Evolutionary conservation across 2,797 vertebrate genomes (phyloP).

Genomic region (Delichon dasypus): DNA sequence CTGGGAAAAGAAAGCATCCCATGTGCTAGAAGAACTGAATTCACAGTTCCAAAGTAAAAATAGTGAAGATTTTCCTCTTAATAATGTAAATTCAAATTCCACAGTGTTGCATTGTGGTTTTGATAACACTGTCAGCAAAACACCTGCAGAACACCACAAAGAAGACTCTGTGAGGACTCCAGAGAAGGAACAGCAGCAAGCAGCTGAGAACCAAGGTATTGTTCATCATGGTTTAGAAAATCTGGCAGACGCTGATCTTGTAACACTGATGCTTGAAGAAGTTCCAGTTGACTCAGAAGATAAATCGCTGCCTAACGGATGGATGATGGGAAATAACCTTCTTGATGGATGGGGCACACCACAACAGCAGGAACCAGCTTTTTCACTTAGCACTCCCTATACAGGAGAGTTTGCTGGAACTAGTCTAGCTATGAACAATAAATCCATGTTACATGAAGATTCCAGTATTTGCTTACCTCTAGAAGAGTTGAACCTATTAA

Average conservation of each 20-base stretch:
- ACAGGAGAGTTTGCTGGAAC: not conserved
- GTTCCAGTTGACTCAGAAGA: slow-evolving; percentile 47
- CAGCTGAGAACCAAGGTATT: not conserved
- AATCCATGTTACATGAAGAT: not conserved
- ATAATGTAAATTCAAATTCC: not conserved
- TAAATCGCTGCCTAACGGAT: not conserved
- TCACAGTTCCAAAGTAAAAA: not conserved
- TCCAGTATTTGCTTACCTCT: not conserved
- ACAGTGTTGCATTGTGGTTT: not conserved
- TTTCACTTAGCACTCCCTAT: not conserved
- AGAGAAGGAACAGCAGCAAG: not conserved
- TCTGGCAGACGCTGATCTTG: slow-evolving; percentile 71
- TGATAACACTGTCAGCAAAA: not conserved
- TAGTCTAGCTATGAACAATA: not conserved
- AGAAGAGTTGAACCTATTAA: not conserved
- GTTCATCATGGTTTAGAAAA: slow-evolving; percentile 75
- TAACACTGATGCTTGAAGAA: slow-evolving; percentile 81
- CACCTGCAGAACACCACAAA: not conserved
- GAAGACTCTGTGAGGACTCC: not conserved
- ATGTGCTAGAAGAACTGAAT: not conserved
- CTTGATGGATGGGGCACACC: not conserved
- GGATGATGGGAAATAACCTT: not conserved
- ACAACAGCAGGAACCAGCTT: not conserved
- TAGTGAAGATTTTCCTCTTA: not conserved
- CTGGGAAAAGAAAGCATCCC: slow-evolving; percentile 82